Evolutionary conservation across 1,140 invertebrate genomes (phyloP).

Genomic region (Radopholus similis): DNA sequence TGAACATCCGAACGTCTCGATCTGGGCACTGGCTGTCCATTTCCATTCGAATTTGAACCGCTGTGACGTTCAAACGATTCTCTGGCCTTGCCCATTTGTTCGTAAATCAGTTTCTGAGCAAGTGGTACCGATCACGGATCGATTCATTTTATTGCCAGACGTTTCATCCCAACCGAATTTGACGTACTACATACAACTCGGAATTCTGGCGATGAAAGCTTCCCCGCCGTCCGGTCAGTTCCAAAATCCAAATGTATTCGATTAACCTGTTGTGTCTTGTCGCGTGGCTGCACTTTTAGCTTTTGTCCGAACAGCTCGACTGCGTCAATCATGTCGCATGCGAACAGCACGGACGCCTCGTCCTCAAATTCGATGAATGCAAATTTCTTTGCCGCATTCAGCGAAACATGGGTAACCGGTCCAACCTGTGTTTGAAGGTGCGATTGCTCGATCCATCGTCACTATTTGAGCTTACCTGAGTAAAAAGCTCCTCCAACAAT

Average conservation of each 20-base stretch:
- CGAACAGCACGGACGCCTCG: constrained; percentile 29
- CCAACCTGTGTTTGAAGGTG: not conserved
- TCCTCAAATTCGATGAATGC: constrained; percentile 37
- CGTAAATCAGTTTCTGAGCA: not conserved
- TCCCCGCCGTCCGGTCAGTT: no score
- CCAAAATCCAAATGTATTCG: not conserved
- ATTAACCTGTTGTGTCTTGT: constrained; percentile 28
- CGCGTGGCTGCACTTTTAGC: constrained; percentile 27
- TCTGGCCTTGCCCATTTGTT: not conserved
- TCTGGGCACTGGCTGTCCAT: not conserved
- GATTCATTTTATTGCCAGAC: not conserved
- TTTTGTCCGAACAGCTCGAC: constrained; percentile 15
- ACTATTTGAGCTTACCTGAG: constrained; percentile 21
- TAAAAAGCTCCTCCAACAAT: constrained; percentile 31
- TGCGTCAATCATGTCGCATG: constrained; percentile 32
- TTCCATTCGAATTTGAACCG: not conserved
- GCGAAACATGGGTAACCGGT: not conserved
- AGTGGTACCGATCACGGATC: not conserved
- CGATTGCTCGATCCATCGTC: not conserved
- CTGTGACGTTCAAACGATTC: not conserved
- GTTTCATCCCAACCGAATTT: not conserved
- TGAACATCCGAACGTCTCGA: not conserved
- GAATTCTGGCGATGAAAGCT: no score
- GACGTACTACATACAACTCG: no score
- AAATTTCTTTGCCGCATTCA: constrained; percentile 2